Percentiles rank a stretch among this genome's conserved stretches.
Evolutionary conservation across 1,140 invertebrate genomes (phyloP).

Genomic region (Trichomalopsis sarcophagae): DNA sequence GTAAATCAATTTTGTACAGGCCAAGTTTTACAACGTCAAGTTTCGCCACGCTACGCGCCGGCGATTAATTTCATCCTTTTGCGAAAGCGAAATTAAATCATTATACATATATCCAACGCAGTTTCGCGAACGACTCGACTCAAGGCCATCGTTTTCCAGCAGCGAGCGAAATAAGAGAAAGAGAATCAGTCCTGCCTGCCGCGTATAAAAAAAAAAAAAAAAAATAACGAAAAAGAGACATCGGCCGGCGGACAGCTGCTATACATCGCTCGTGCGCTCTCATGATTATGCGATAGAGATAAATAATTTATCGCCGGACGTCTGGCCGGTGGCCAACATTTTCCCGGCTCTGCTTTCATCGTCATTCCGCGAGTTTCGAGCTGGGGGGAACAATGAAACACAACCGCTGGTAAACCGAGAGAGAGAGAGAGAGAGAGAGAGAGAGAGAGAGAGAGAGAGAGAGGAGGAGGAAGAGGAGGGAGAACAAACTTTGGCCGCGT

Average conservation of each 20-base stretch:
- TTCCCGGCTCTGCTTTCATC: conserved; percentile 49
- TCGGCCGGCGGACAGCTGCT: background rate
- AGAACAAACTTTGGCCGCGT: conserved; percentile 44
- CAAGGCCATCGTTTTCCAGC: background rate
- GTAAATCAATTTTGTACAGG: too few relatives aligned
- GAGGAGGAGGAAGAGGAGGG: background rate
- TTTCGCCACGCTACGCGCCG: too few relatives aligned
- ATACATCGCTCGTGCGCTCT: conserved; percentile 13
- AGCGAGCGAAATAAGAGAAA: too few relatives aligned
- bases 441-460: background rate
- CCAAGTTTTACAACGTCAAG: too few relatives aligned
- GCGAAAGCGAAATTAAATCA: too few relatives aligned
- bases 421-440: background rate
- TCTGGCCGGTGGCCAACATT: conserved; percentile 67
- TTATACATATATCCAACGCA: too few relatives aligned
- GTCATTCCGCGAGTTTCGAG: conserved; percentile 49
- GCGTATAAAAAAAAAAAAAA: background rate
- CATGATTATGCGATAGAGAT: conserved; percentile 65
- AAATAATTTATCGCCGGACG: conserved; percentile 68
- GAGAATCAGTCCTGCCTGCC: too few relatives aligned
- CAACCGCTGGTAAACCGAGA: background rate
- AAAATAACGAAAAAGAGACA: conserved; percentile 26
- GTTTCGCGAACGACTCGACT: too few relatives aligned
- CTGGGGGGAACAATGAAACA: conserved; percentile 32
- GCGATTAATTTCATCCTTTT: too few relatives aligned